phyloP scores from a whole-genome alignment of 2,888 invertebrate genomes.

The Agriopis marginaria region DNA sequence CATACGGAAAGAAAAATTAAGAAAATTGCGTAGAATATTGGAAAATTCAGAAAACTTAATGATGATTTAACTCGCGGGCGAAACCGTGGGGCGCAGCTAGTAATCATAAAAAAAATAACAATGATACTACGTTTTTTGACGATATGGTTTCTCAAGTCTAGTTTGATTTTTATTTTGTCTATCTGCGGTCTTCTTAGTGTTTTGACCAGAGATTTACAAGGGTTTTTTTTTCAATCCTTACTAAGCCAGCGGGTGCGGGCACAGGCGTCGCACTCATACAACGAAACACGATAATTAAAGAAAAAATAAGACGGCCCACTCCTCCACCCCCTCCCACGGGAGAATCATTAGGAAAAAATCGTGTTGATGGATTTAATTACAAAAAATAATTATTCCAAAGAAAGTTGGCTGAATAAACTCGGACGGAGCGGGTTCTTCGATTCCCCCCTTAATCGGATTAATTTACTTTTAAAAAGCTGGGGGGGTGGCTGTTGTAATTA shows the following conservation, averaged over 20 bases:
- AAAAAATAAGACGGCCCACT: constrained; percentile 67
- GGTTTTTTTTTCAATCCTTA: constrained; percentile 47
- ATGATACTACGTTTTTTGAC: too few relatives aligned
- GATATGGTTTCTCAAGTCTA: too few relatives aligned
- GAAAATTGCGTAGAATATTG: too few relatives aligned
- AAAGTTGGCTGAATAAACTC: constrained; percentile 85
- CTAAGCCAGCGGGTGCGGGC: constrained; percentile 45
- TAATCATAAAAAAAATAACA: too few relatives aligned
- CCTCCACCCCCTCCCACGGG: constrained; percentile 72
- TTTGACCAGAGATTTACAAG: not conserved
- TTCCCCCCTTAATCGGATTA: constrained; percentile 86
- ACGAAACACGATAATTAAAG: constrained; percentile 64
- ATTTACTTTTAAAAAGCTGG: constrained; percentile 86
- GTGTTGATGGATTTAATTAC: constrained; percentile 87
- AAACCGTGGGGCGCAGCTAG: too few relatives aligned
- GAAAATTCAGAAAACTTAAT: too few relatives aligned
- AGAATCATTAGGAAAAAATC: constrained; percentile 86
- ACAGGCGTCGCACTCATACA: constrained; percentile 45
- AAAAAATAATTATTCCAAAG: constrained; percentile 86
- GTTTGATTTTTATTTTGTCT: too few relatives aligned
- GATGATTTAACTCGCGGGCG: too few relatives aligned
- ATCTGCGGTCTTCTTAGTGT: too few relatives aligned
- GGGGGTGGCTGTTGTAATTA: constrained; percentile 84
- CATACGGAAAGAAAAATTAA: too few relatives aligned
- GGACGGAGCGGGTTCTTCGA: constrained; percentile 84